These are phyloP conservation scores for Fundulus diaphanus DNA, from an alignment of 2,797 vertebrate genomes.

Conservation along the genomic window DNA sequence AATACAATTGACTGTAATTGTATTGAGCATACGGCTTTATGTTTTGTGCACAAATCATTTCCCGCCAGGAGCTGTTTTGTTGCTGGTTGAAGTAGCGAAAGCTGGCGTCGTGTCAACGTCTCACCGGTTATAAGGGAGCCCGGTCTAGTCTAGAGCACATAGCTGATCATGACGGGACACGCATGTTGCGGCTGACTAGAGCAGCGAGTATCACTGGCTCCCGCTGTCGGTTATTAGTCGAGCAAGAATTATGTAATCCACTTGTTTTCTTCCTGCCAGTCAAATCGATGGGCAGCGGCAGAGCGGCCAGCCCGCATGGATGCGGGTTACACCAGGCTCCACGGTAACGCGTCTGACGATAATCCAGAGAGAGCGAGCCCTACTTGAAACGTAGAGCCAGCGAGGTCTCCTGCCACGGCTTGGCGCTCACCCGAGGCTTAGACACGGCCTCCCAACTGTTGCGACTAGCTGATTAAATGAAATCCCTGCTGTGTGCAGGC, in stretches of 20 bases:
- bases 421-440: constrained; percentile 54
- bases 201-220: background rate
- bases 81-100: constrained; percentile 4
- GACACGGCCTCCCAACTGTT: constrained; percentile 57
- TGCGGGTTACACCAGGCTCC: constrained; percentile 58
- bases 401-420: constrained; percentile 38
- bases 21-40: background rate
- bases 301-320: constrained; percentile 37
- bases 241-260: constrained; percentile 73
- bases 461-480: constrained; percentile 56
- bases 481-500: constrained; percentile 35
- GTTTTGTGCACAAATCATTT: background rate
- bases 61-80: background rate
- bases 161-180: constrained; percentile 30
- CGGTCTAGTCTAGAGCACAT: background rate
- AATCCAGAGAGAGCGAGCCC: constrained; percentile 51
- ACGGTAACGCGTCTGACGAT: constrained; percentile 62
- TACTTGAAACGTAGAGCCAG: constrained; percentile 48
- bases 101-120: constrained; percentile 3
- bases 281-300: constrained; percentile 63
- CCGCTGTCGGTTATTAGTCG: constrained; percentile 1
- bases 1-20: background rate
- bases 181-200: constrained; percentile 13
- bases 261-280: constrained; percentile 54
- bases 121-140: background rate